Base-by-base conservation (phyloP, 2,797 vertebrate genomes). In the Tapirus indicus region DNA sequence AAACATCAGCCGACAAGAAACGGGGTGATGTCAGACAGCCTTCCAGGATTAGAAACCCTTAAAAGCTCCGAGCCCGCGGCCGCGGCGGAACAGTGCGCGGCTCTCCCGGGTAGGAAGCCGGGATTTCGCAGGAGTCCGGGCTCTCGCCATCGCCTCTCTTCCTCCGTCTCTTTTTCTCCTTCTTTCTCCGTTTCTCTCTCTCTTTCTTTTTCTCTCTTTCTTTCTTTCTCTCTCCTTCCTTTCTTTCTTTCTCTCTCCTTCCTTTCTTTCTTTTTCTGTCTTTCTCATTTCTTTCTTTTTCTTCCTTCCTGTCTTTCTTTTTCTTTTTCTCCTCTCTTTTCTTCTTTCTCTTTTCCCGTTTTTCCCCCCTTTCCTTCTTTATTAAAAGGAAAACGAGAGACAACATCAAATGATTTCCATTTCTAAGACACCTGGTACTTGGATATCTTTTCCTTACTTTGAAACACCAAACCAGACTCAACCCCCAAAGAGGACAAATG, bases 11-110 rank as follows among this genome's bases (percentile, higher is more conserved):
- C 99, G 99, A 99, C 99, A 98, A 98, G 99, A 99, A 98, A 97
- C 98, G 98, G 98, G 98, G 98, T 99, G 99, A 99, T 99, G 99
- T 99, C 99, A 99, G 98, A 98, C 47, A 94, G 98, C 99, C 99
- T 98, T 99, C 99, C 99, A 99, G 99, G 99, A 99, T 99, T 99
- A 99, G 99, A 99, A 99, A 99, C 99, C 99, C 99, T 99, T 99
- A 99, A 99, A 99, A 99, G 99, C 99, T 98, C 98, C 88, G 52
- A 98, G 98, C 9, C 0, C 87, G 2, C 97, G 86, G 96, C 98
- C 68, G 92, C 97, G 35, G 97, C 0, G 18, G 87, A 97, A 96
- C 38, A 96, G 60, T 1, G 91, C 93, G 93, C 35, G 54, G 92
- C 98, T 96, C 62, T 0, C 44, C 0, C 0, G 90, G 95, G 95